Evolutionary conservation across 1,140 invertebrate species (phyloP), one percentile per base, ranked within the genome.

Genomic region (Onthophagus taurus): DNA sequence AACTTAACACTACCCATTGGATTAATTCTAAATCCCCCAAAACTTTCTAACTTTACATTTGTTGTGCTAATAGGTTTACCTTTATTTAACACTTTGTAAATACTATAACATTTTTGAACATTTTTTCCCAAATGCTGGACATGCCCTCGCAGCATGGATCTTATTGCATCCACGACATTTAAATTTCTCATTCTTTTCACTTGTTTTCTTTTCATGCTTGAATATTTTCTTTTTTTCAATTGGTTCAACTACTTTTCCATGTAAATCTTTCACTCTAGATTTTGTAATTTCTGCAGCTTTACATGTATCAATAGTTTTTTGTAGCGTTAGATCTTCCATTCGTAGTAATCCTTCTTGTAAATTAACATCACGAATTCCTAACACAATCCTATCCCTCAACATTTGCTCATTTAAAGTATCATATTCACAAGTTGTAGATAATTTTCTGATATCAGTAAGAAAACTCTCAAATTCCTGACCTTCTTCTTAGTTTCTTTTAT

Each of bases 391-490:
- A 30, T 61, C 59, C 26, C 52, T 51, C 12, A 61, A 44, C 18
- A 60, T 45, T 42, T 54, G 44, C 29, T 64, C 56, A 39, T 31
- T 37, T 7, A 44, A 33, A 11, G 46, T 48, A 23, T 37, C 44
- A 44, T 55, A 63, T 11, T 50, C 48, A 50, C 53, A 60, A 39
- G 47, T 44, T 16, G 16, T 12, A 41, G 48, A 51, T 16, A 57
- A 31, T 41, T 50, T 53, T 30, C 53, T 55, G 14, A 59, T 13
- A 9, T 55, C 49, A 7, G 43, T 50, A 7, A 58, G 29, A 45
- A 53, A 61, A 21, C 45, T 11, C 42, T 63, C 55, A 26, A 61
- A 60, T 19, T 16, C 36, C 47, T 63, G 59, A 19, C 42, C 51
- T 17, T 47, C 45, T 35, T 48, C 37, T 43, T 59, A 58, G 14